A percentile compares a stretch with the other conserved stretches of the same genome.
phyloP scores from a whole-genome alignment of 2,113 vertebrate species.

The Apus apus region DNA sequence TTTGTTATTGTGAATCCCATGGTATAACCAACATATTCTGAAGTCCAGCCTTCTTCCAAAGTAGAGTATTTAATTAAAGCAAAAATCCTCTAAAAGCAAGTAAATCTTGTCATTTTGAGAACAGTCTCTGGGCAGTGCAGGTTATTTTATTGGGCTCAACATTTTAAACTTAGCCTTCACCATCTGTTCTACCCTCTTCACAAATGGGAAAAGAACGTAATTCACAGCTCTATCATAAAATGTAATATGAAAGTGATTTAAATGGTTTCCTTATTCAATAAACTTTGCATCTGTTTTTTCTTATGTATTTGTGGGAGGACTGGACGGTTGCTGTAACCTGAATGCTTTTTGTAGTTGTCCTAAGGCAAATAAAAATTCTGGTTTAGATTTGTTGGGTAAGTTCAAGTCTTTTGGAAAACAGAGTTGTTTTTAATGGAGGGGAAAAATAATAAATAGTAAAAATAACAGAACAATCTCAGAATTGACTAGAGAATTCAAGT shows the following conservation, averaged over 20 bases:
- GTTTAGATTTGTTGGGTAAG: not conserved
- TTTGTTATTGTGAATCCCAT: not conserved
- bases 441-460: too few species aligned
- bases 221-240: slow-evolving; percentile 7
- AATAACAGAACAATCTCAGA: not conserved
- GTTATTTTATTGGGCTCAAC: not conserved
- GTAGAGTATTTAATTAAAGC: not conserved
- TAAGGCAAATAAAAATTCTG: not conserved
- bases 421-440: not conserved
- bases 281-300: slow-evolving; percentile 1
- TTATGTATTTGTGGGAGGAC: not conserved
- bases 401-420: not conserved
- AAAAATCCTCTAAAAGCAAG: not conserved
- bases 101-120: not conserved
- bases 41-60: not conserved
- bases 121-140: not conserved
- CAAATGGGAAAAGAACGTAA: not conserved
- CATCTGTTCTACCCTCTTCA: slow-evolving; percentile 12
- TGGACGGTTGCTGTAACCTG: not conserved
- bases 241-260: slow-evolving; percentile 22
- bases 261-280: slow-evolving; percentile 17
- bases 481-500: not conserved
- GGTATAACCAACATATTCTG: not conserved
- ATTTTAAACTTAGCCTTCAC: slow-evolving; percentile 29
- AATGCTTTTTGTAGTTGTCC: not conserved